These are phyloP conservation scores for Tipula confusa DNA, from an alignment of 2,888 invertebrate species.

Conservation along the genomic window DNA sequence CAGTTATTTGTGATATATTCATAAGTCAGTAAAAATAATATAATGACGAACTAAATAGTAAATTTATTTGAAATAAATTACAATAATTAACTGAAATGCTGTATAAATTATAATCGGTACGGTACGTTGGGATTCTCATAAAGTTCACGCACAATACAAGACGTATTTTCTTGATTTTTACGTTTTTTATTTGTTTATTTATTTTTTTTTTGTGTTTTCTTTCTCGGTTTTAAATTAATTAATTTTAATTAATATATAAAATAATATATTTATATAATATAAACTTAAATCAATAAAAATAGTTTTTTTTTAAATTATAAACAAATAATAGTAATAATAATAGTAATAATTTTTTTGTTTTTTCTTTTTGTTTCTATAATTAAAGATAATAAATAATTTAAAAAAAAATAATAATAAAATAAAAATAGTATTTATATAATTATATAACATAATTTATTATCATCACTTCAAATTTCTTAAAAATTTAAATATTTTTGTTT, in stretches of 20 bases:
- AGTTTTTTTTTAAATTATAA: not conserved
- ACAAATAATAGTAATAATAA: not conserved
- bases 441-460: slow-evolving; percentile 25
- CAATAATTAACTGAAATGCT: not conserved
- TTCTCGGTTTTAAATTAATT: not conserved
- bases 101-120: not conserved
- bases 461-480: slow-evolving; percentile 16
- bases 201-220: not conserved
- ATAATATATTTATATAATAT: slow-evolving; percentile 12
- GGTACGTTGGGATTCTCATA: not conserved
- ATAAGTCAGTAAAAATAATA: not conserved
- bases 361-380: slow-evolving; percentile 8
- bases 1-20: no score
- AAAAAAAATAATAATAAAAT: slow-evolving; percentile 20
- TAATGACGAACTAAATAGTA: not conserved
- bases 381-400: slow-evolving; percentile 20
- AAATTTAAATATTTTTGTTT: not conserved
- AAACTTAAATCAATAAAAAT: slow-evolving; percentile 25
- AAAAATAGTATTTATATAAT: slow-evolving; percentile 21
- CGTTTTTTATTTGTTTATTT: not conserved
- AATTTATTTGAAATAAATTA: not conserved
- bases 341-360: slow-evolving; percentile 5
- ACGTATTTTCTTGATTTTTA: not conserved
- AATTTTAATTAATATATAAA: slow-evolving; percentile 1
- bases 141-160: slow-evolving; percentile 4